phyloP scores from a whole-genome alignment of 2,797 vertebrate species.

The Lacerta viridis region DNA sequence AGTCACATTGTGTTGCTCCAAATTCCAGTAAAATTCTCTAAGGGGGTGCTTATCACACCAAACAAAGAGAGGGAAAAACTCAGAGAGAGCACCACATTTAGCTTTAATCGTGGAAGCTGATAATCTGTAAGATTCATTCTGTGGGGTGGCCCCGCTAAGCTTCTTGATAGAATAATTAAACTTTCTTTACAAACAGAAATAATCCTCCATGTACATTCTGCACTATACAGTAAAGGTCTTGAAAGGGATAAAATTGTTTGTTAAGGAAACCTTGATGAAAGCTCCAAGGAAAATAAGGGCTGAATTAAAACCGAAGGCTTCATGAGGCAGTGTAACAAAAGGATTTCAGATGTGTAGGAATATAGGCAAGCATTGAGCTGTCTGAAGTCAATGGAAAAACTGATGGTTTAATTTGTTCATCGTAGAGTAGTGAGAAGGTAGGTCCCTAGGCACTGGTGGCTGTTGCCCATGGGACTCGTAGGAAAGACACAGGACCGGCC shows the following conservation, averaged over 20 bases:
- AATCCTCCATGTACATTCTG: conserved; percentile 30
- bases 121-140: conserved; percentile 45
- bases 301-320: conserved; percentile 10
- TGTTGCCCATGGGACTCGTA: neutral
- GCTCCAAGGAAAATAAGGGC: conserved; percentile 24
- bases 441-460: neutral
- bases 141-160: conserved; percentile 24
- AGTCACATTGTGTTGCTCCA: conserved; percentile 2
- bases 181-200: conserved; percentile 41
- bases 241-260: conserved; percentile 23
- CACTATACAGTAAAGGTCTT: neutral
- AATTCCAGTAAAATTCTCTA: conserved; percentile 18
- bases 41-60: conserved; percentile 29
- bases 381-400: conserved; percentile 19
- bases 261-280: conserved; percentile 28
- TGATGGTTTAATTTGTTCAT: neutral
- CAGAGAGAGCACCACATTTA: conserved; percentile 7
- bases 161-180: conserved; percentile 45
- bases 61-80: neutral
- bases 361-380: neutral
- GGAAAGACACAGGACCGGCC: neutral
- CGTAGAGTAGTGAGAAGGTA: neutral
- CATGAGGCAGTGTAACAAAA: neutral
- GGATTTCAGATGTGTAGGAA: neutral
- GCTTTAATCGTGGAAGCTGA: conserved; percentile 33